These are phyloP conservation scores for Eptesicus fuscus DNA, from an alignment of 2,113 vertebrate genomes.

Conservation along the genomic window DNA sequence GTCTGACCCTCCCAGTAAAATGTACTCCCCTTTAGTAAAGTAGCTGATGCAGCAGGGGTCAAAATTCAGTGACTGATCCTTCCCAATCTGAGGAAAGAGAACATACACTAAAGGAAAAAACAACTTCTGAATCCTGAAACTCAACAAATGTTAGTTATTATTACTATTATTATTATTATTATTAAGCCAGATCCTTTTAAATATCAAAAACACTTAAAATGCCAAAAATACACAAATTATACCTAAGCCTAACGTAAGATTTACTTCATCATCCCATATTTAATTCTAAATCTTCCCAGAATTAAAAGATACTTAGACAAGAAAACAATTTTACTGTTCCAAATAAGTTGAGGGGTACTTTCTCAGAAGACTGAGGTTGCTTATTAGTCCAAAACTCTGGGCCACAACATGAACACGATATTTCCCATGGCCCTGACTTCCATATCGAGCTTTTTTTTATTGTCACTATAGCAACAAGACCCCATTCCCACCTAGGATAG, in stretches of 20 bases:
- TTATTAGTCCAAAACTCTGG: neutral
- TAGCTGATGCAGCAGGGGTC: conserved; percentile 98
- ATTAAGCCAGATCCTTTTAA: neutral
- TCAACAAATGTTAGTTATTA: neutral
- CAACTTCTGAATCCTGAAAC: neutral
- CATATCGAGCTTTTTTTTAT: neutral
- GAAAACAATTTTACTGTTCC: neutral
- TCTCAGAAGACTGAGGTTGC: neutral
- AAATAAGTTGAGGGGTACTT: neutral
- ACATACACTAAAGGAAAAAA: neutral
- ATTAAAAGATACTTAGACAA: neutral
- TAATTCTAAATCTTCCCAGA: neutral
- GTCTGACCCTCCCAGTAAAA: conserved; percentile 95
- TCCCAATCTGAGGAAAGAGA: conserved; percentile 88
- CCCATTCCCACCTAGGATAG: neutral
- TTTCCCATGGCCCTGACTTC: neutral
- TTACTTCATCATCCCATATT: neutral
- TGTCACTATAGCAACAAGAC: neutral
- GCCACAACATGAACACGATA: neutral
- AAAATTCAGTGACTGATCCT: conserved; percentile 91
- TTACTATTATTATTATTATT: neutral
- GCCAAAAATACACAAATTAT: conserved; percentile 15
- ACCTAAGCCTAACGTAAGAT: neutral
- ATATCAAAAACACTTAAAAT: conserved; percentile 12
- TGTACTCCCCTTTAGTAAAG: conserved; percentile 96